phyloP scores from a whole-genome alignment of 53 echinoderm and acorn worm genomes.

The Astropecten irregularis region DNA sequence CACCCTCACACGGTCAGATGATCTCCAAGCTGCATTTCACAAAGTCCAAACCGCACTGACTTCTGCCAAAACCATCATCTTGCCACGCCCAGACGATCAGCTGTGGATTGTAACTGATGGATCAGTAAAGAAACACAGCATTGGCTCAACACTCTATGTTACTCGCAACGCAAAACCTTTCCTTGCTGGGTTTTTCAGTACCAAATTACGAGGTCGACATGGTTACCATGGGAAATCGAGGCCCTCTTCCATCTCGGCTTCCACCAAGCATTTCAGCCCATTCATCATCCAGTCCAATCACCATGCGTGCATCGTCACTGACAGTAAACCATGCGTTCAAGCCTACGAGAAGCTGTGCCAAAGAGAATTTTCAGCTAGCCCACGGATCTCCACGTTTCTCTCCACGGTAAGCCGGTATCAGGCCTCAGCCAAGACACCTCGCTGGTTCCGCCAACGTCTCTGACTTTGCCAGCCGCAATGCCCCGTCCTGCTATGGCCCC shows the following conservation, averaged over 20 bases:
- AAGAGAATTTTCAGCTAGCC: slow-evolving; percentile 67
- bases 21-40: neutral
- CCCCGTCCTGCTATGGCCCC: slow-evolving; percentile 21
- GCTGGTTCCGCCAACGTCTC: slow-evolving; percentile 47
- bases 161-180: too few species aligned
- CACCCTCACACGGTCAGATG: neutral
- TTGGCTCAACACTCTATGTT: too few species aligned
- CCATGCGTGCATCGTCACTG: slow-evolving; percentile 65
- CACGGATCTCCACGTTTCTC: slow-evolving; percentile 53
- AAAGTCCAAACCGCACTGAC: slow-evolving; percentile 6
- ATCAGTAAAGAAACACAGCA: too few species aligned
- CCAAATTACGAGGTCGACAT: too few species aligned
- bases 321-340: slow-evolving; percentile 78
- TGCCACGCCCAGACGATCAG: slow-evolving; percentile 44
- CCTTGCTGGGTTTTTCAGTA: too few species aligned
- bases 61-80: slow-evolving; percentile 9
- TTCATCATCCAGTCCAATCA: too few species aligned
- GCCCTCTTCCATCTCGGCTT: slow-evolving; percentile 60
- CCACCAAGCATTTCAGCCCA: too few species aligned
- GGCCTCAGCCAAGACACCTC: slow-evolving; percentile 23
- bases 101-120: slow-evolving; percentile 75
- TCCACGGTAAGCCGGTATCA: slow-evolving; percentile 56
- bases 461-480: slow-evolving; percentile 43
- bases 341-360: slow-evolving; percentile 73
- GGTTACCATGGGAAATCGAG: slow-evolving; percentile 69